phyloP scores from a whole-genome alignment of 2,888 invertebrate genomes.

The Drosophila vallismaia region DNA sequence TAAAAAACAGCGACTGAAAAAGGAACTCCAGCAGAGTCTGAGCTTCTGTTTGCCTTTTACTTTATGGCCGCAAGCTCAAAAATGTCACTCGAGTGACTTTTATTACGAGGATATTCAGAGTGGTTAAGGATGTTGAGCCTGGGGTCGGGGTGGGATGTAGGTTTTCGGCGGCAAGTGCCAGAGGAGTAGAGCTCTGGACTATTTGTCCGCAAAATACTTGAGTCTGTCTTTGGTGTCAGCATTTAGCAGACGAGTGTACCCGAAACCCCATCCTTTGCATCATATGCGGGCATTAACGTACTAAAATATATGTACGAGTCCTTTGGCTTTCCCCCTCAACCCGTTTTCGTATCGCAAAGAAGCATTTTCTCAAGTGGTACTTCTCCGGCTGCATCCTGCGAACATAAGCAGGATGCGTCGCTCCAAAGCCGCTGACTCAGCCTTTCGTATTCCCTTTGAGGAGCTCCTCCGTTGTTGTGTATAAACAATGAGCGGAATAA shows the following conservation, averaged over 20 bases:
- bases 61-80: constrained; percentile 74
- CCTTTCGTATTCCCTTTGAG: constrained; percentile 8
- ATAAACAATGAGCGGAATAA: constrained; percentile 64
- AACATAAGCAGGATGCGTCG: constrained; percentile 72
- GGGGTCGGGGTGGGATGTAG: not conserved
- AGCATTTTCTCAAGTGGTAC: constrained; percentile 71
- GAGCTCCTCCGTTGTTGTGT: constrained; percentile 29
- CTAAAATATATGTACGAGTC: not conserved
- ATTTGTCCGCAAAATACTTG: constrained; percentile 79
- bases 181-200: constrained; percentile 43
- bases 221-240: constrained; percentile 74
- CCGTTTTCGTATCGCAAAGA: constrained; percentile 31
- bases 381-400: constrained; percentile 76
- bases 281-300: constrained; percentile 6
- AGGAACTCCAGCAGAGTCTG: constrained; percentile 38
- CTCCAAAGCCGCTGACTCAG: constrained; percentile 33
- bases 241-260: constrained; percentile 70
- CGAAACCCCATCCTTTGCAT: constrained; percentile 1
- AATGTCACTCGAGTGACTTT: constrained; percentile 80
- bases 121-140: constrained; percentile 7
- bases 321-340: not conserved
- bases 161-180: constrained; percentile 6
- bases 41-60: constrained; percentile 69
- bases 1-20: constrained; percentile 61
- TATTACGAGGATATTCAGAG: constrained; percentile 58